Conservation (phyloP, 2,888 invertebrate genomes). For the Scaeva pyrastri region DNA sequence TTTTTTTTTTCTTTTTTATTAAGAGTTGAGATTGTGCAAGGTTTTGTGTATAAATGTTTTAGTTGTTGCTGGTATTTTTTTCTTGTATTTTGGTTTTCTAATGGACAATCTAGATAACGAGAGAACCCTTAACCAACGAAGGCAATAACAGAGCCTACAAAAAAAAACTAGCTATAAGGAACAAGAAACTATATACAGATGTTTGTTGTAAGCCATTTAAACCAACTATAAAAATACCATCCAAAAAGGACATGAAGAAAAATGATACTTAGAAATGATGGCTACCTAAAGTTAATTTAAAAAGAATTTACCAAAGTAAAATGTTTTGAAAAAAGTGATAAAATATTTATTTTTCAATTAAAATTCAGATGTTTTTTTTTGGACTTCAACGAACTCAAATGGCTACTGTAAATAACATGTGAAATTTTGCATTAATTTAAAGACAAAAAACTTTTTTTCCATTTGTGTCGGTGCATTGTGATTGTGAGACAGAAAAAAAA, state of each 20-base stretch:
- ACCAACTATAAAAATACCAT: slow-evolving; percentile 9
- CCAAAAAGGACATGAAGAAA: background rate
- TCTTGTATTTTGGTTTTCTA: slow-evolving; percentile 51
- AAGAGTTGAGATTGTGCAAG: slow-evolving; percentile 45
- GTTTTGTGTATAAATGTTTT: slow-evolving; percentile 35
- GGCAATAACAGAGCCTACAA: slow-evolving; percentile 43
- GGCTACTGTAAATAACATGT: background rate
- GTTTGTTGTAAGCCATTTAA: slow-evolving; percentile 3
- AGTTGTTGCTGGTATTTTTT: slow-evolving; percentile 8
- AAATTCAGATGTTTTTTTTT: background rate
- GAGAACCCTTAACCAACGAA: slow-evolving; percentile 40
- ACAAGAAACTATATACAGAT: background rate
- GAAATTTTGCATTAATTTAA: background rate
- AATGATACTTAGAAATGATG: background rate
- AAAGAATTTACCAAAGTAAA: background rate
- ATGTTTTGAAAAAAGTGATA: background rate
- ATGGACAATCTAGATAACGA: slow-evolving; percentile 66
- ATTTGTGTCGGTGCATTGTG: slow-evolving; percentile 21
- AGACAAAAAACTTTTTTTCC: background rate
- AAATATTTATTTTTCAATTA: background rate
- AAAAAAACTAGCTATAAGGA: background rate
- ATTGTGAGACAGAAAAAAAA: background rate
- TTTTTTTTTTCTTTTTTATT: slow-evolving; percentile 13
- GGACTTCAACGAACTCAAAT: background rate
- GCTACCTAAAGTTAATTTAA: background rate